A percentile compares a stretch with the other conserved stretches of the same genome.
Conservation (phyloP, 1,140 invertebrate species). For the Ceratina japonica region DNA sequence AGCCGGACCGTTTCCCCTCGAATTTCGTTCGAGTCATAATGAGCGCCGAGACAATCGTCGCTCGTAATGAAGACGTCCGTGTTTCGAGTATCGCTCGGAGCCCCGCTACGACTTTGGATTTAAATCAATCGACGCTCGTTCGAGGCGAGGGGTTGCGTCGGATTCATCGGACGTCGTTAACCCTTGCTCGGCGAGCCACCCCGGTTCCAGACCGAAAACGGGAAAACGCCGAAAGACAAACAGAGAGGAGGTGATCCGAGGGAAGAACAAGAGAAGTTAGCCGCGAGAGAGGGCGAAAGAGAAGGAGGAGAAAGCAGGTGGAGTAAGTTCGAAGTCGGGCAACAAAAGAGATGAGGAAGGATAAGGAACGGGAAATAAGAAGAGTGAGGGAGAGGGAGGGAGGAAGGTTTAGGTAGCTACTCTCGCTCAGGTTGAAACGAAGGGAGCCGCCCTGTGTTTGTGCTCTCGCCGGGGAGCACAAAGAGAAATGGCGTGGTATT, state of each 20-base stretch:
- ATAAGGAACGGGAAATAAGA: slow-evolving; percentile 64
- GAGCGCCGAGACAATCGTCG: too few species aligned
- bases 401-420: slow-evolving; percentile 68
- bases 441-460: slow-evolving; percentile 75
- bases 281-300: slow-evolving; percentile 61
- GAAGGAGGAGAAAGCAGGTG: slow-evolving; percentile 49
- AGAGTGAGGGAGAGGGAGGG: slow-evolving; percentile 36
- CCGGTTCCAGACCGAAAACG: slow-evolving; percentile 9
- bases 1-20: too few species aligned
- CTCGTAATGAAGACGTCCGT: not conserved
- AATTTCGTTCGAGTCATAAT: too few species aligned
- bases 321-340: slow-evolving; percentile 57
- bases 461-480: slow-evolving; percentile 76
- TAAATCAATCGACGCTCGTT: slow-evolving; percentile 9
- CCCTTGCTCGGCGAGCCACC: slow-evolving; percentile 12
- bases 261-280: slow-evolving; percentile 32
- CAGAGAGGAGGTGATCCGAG: slow-evolving; percentile 30
- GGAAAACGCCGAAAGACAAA: slow-evolving; percentile 42
- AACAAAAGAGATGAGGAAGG: slow-evolving; percentile 67
- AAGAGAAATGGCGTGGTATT: slow-evolving; percentile 74
- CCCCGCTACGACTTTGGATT: not conserved
- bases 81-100: not conserved
- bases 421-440: slow-evolving; percentile 63
- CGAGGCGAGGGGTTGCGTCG: not conserved
- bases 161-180: slow-evolving; percentile 33